Evolutionary conservation across 2,888 invertebrate species (phyloP), one percentile per base, ranked within the genome.

Genomic region (Drosophila demipolita): DNA sequence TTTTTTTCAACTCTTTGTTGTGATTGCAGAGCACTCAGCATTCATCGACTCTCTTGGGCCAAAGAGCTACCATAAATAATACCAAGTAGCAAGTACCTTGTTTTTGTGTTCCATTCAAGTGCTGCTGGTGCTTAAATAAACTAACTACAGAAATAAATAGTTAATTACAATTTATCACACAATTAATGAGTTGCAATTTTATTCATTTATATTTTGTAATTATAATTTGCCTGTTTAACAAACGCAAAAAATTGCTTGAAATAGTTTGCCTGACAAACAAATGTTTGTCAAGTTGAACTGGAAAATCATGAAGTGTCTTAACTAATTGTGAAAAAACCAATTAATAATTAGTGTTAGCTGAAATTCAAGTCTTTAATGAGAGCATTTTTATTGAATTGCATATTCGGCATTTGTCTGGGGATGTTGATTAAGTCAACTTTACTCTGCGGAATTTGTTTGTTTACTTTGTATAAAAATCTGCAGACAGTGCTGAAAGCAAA

Each of bases 81-180:
- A 66, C 70, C 87, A 82, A 82, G 82, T 73, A 80, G 70, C 87
- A 82, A 82, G 82, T 73, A 80, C 85, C 80, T 69, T 71, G 64
- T 63, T 70, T 74, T 72, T 67, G 66, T 73, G 66, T 72, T 75
- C 69, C 66, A 70, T 79, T 87, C 77, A 84, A 83, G 70, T 83
- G 79, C 81, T 60, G 59, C 11, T 48, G 6, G 48, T 52, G 52
- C 12, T 12, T 15, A 8, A 29, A 32, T 20, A 17, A 20, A 20
- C 36, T 23, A 12, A 17, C 23, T 38, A 3, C 26, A 50, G 20
- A 1, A 4, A n/a, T 40, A 40, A 40, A 40, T n/a, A 9, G 40
- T n/a, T n/a, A 40, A 40, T n/a, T n/a, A 40, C 4, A 40, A 9
- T 9, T 40, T 4, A 40, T 9, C 9, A 35, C 35, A 35, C 35